Conservation (phyloP, 2,113 vertebrate species). For the Pseudopipra pipra region DNA sequence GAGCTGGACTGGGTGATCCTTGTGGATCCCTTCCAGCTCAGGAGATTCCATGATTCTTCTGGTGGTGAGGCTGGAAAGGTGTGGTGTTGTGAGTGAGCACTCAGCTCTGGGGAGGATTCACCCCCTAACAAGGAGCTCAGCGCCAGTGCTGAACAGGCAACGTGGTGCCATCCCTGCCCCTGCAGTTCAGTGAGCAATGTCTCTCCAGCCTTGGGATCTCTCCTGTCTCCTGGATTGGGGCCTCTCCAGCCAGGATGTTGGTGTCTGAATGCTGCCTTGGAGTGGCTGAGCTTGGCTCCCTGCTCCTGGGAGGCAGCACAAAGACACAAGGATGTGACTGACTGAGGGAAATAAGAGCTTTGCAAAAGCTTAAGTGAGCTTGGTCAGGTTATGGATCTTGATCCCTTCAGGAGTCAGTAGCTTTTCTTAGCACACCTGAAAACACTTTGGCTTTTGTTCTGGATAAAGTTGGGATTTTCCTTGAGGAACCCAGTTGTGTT, state of each 20-base stretch:
- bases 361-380: neutral
- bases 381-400: neutral
- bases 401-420: neutral
- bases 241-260: rapidly evolving
- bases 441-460: neutral
- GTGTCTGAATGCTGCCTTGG: neutral
- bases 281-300: rapidly evolving
- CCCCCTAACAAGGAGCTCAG: neutral
- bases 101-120: neutral
- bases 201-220: neutral
- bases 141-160: neutral
- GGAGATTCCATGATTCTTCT: neutral
- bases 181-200: rapidly evolving
- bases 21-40: neutral
- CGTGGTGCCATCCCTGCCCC: neutral
- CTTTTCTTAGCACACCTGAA: neutral
- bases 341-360: neutral
- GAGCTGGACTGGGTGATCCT: neutral
- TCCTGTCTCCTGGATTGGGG: too few species aligned
- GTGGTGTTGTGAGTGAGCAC: neutral
- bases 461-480: neutral
- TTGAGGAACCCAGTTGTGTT: neutral
- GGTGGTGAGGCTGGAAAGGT: neutral
- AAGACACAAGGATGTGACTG: rapidly evolving
- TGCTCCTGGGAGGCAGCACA: neutral